Conservation (phyloP, 2,113 vertebrate species). For the Anguilla japonica region DNA sequence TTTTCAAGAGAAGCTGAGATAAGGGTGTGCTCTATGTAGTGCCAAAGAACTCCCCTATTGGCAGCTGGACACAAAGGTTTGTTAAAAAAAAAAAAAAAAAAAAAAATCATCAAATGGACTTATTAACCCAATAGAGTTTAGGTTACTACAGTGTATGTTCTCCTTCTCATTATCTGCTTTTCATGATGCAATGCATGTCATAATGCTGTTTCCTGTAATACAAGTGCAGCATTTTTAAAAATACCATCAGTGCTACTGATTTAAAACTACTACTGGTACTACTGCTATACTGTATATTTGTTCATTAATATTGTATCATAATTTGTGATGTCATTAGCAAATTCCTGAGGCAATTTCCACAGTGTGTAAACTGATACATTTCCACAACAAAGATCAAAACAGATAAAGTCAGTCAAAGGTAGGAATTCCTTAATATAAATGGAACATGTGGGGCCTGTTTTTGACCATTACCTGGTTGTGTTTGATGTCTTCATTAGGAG, state of each 20-base stretch:
- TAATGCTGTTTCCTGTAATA: neutral
- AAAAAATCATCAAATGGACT: neutral
- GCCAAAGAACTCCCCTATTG: neutral
- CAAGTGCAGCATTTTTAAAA: neutral
- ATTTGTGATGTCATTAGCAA: neutral
- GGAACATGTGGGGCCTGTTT: neutral
- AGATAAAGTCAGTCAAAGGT: too few relatives aligned
- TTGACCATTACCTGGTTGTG: conserved; percentile 83
- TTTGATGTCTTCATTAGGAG: conserved; percentile 90
- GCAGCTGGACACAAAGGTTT: neutral
- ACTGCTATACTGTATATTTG: neutral
- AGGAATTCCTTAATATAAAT: too few relatives aligned
- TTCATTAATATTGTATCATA: neutral
- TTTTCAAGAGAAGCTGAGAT: neutral
- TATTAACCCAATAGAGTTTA: neutral
- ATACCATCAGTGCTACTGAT: neutral
- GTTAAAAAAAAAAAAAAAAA: conserved; percentile 17
- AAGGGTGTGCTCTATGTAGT: neutral
- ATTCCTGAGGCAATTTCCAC: neutral
- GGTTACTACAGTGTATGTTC: neutral
- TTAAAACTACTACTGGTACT: too few relatives aligned
- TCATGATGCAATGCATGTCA: neutral
- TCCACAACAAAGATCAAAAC: neutral
- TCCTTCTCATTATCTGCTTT: neutral
- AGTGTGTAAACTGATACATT: neutral